Base-by-base conservation (phyloP, 2,888 invertebrate genomes). In the Syritta pipiens region DNA sequence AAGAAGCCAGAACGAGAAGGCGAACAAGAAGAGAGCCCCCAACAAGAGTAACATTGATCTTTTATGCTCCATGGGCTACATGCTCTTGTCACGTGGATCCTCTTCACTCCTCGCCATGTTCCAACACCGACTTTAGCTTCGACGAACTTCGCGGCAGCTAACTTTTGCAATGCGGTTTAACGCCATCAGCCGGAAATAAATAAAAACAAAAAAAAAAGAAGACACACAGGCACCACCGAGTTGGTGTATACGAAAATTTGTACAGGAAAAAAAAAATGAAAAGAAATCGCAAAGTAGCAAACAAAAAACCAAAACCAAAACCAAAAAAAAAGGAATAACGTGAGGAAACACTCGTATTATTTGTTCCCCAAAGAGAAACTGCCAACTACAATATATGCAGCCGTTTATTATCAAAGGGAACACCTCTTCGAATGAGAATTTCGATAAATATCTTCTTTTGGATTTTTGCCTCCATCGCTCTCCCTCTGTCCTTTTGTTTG, bases 321-420 rank as follows among this genome's bases (percentile, higher is more conserved):
- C n/a, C n/a, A n/a, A n/a, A n/a, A n/a, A n/a, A 53, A 42, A 48
- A 32, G 48, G 6, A 62, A 62, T 46, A 72, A 65, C 65, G 77
- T 72, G 77, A 77, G 48, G 71, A 77, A 77, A 77, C 77, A 79
- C 77, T 79, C 67, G 77, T 79, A 67, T 79, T 79, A 79, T 76
- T 76, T 76, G 81, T 71, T 65, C 69, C 68, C 42, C 69, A 76
- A 76, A 81, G 69, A 81, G 75, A 75, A 76, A 75, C 81, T 69
- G 69, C 69, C 69, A 81, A 81, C 76, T 74, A 63, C 68, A 79
- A 79, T 74, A 79, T 68, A 71, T 59, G 82, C 82, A 72, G 74
- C 77, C 82, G 81, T 82, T 82, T 81, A 82, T 82, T 82, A 82
- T 81, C 82, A 75, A 81, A 77, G 69, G 81, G 71, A 82, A 82